Evolutionary conservation across 2,113 vertebrate species (phyloP), one percentile per base, ranked within the genome.

Genomic region (Syngnathoides biaculeatus): DNA sequence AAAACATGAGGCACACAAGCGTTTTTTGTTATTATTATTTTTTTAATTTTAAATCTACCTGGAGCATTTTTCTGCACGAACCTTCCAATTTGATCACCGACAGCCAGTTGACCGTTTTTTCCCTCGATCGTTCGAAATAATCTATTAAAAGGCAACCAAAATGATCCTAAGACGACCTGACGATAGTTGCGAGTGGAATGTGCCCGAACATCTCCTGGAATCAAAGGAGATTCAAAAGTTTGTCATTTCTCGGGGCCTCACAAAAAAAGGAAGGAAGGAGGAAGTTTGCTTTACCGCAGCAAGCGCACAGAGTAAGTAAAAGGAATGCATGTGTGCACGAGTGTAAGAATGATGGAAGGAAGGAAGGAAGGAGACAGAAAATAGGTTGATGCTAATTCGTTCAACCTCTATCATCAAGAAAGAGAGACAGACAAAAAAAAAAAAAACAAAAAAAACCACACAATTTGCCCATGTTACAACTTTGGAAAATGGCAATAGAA

Each of bases 401-500:
- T 61, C 73, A 73, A 67, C 64, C 67, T 78, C 40, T 68, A 71
- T 79, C 40, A 19, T 60, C 12, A 38, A 74, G 42, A 63, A 52
- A 64, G 30, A 38, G 48, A 7, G n/a, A n/a, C n/a, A 42, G 14
- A 8, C 19, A 6, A 57, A 42, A 43, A 12, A 60, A 62, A 45
- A n/a, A n/a, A 7, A 42, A 14, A 8, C 19, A 6, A 57, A 42
- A 43, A 12, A 60, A 62, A 45, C 4, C 26, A 7, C 43, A 4
- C 60, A 19, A 24, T 62, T 62, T 90, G 90, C 88, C 90, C 87
- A 90, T 64, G 69, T 68, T 40, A 69, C 67, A 66, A 76, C 75
- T 78, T 78, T 57, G 74, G 72, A 56, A 9, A 72, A 63, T 13
- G 62, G 61, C 62, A 67, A 85, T 63, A 71, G 57, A 65, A 80